Percentiles rank a stretch among this genome's conserved stretches.
Evolutionary conservation across 2,797 vertebrate genomes (phyloP).

Genomic region (Margarornis squamiger): DNA sequence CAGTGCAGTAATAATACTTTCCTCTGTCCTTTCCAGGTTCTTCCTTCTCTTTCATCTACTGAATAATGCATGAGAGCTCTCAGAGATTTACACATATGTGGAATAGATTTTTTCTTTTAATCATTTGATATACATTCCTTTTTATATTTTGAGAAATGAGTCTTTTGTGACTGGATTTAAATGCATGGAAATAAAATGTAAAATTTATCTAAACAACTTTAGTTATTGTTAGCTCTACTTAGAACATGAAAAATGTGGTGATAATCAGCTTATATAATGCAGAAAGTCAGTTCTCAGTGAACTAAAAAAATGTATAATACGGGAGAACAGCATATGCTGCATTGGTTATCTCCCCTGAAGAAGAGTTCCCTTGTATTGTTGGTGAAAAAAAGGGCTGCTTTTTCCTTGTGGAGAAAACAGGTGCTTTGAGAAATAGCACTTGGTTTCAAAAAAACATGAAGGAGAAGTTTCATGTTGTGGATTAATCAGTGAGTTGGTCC

Average conservation of each 20-base stretch:
- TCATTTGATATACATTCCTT: not conserved
- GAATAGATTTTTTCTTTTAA: not conserved
- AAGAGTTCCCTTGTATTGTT: not conserved
- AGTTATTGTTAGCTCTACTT: not conserved
- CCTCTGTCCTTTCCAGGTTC: not conserved
- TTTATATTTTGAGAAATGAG: not conserved
- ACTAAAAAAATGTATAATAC: not conserved
- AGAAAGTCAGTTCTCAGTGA: not conserved
- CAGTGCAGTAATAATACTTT: not conserved
- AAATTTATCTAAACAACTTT: not conserved
- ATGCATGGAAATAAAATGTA: not conserved
- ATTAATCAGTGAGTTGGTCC: not conserved
- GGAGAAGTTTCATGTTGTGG: not conserved
- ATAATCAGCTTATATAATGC: not conserved
- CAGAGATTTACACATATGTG: not conserved
- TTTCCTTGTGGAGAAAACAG: not conserved
- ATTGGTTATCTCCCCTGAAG: not conserved
- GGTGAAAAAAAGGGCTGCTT: not conserved
- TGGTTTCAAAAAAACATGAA: not conserved
- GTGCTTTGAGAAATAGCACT: not conserved
- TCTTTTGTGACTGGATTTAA: not conserved
- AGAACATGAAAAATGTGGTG: not conserved
- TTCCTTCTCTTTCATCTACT: not conserved
- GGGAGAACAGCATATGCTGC: not conserved
- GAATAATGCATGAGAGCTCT: not conserved